Conservation (phyloP, 1,140 invertebrate species). For the Drosophila kikkawai region DNA sequence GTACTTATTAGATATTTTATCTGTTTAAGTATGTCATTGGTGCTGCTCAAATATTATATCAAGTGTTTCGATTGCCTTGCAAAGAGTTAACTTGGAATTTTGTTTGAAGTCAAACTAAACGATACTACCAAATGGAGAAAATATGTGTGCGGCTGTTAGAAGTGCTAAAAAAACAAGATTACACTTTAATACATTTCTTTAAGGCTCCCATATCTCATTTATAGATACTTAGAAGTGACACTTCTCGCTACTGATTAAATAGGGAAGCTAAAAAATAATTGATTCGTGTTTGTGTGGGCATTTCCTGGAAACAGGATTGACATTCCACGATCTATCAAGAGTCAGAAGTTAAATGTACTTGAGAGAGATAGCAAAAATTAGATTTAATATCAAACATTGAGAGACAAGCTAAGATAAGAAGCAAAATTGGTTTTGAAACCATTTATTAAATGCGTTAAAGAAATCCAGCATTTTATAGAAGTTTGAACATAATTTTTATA, state of each 20-base stretch:
- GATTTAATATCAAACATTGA: neutral
- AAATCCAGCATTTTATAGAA: neutral
- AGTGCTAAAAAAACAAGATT: conserved; percentile 5
- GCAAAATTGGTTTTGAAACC: neutral
- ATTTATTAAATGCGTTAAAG: too few relatives aligned
- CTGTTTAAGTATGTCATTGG: conserved; percentile 20
- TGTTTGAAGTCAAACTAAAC: conserved; percentile 6
- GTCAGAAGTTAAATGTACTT: neutral
- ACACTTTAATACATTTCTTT: neutral
- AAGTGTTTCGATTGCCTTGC: conserved; percentile 29
- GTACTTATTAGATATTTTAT: neutral
- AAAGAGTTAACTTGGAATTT: conserved; percentile 4
- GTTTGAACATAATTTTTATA: neutral
- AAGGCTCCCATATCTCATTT: neutral
- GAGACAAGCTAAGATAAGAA: neutral
- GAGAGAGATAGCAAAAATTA: neutral
- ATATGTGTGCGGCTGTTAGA: neutral
- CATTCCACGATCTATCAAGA: neutral
- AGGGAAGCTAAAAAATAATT: conserved; percentile 2
- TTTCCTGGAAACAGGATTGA: conserved; percentile 6
- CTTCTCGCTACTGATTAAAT: conserved; percentile 5
- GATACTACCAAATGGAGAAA: neutral
- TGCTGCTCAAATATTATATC: conserved; percentile 54
- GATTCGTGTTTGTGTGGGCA: neutral
- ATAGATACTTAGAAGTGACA: neutral